Evolutionary conservation across 2,888 invertebrate species (phyloP), one percentile per base, ranked within the genome.

Genomic region (Ctena decussata): DNA sequence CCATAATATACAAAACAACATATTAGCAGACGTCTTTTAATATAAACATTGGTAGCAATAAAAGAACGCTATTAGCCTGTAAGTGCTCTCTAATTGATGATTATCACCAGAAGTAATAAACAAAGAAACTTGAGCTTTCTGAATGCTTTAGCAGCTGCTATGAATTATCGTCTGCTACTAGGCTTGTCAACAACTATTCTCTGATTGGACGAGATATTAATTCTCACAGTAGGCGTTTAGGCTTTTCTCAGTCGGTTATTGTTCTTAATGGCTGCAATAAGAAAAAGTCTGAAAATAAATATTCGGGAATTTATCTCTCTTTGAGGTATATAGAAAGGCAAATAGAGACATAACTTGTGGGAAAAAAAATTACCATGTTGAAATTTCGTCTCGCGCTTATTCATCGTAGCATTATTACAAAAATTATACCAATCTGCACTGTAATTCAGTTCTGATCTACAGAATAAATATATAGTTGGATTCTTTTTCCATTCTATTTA

Each of bases 61-160:
- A 53, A 53, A 53, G 21, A 53, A 21, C n/a, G n/a, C 65, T 85
- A 88, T 88, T 85, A 78, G 83, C 83, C 80, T 78, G 72, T 88
- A 84, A 88, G 78, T 83, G 83, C 71, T 83, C 49, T 76, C 85
- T 85, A 85, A 88, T 88, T 88, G 85, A 85, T 88, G 83, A 81
- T 78, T 88, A 88, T 88, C 85, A 65, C 35, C 46, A 79, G 35
- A 49, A 76, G 85, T 80, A 85, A 85, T 85, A 85, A 88, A 88
- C 87, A 88, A 88, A 88, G 87, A 88, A 88, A 88, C 85, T 81
- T 81, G 87, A 88, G 83, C 85, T 83, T 73, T 39, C 57, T 85
- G 83, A 88, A 81, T 82, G 85, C 71, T 74, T 49, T 46, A 85
- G 80, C 87, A 88, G 87, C 87, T 88, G 87, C 80, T 81, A 53